A percentile compares a stretch with the other conserved stretches of the same genome.
phyloP scores from a whole-genome alignment of 2,797 vertebrate species.

The Cottoperca gobio region DNA sequence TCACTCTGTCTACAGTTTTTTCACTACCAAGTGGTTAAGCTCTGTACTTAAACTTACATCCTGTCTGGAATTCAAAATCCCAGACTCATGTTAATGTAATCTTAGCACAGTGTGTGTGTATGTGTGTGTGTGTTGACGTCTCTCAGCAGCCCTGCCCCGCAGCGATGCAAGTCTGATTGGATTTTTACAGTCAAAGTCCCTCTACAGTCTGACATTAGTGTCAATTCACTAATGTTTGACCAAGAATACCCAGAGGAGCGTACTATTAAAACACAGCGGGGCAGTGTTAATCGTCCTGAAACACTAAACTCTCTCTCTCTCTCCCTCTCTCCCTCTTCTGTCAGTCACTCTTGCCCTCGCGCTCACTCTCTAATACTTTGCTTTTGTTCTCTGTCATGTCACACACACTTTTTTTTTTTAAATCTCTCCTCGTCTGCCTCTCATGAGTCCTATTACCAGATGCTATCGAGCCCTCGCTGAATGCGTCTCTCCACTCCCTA shows the following conservation, averaged over 20 bases:
- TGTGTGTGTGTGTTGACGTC: conserved; percentile 31
- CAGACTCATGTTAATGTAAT: conserved; percentile 55
- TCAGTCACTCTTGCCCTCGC: conserved; percentile 60
- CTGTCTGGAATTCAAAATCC: conserved; percentile 41
- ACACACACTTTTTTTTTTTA: conserved; percentile 37
- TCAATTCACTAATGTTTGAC: conserved; percentile 75
- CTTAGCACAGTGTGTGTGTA: conserved; percentile 32
- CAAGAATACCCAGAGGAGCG: conserved; percentile 68
- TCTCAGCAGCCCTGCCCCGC: conserved; percentile 61
- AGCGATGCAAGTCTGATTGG: conserved; percentile 65
- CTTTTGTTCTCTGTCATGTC: conserved; percentile 67
- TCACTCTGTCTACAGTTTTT: conserved; percentile 15
- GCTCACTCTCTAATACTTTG: conserved; percentile 54
- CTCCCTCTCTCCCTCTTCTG: conserved; percentile 28
- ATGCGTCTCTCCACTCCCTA: conserved; percentile 54
- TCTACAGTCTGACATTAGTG: conserved; percentile 66
- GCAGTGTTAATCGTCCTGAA: conserved; percentile 67
- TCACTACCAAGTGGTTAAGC: conserved; percentile 32
- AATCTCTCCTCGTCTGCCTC: conserved; percentile 34
- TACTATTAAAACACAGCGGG: conserved; percentile 60
- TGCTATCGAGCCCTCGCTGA: conserved; percentile 67
- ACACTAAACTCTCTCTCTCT: conserved; percentile 55
- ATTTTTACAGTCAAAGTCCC: conserved; percentile 54
- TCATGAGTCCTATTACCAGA: conserved; percentile 72
- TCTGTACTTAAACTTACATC: conserved; percentile 42